Base-by-base conservation (phyloP, 2,113 vertebrate genomes). In the Galemys pyrenaicus region DNA sequence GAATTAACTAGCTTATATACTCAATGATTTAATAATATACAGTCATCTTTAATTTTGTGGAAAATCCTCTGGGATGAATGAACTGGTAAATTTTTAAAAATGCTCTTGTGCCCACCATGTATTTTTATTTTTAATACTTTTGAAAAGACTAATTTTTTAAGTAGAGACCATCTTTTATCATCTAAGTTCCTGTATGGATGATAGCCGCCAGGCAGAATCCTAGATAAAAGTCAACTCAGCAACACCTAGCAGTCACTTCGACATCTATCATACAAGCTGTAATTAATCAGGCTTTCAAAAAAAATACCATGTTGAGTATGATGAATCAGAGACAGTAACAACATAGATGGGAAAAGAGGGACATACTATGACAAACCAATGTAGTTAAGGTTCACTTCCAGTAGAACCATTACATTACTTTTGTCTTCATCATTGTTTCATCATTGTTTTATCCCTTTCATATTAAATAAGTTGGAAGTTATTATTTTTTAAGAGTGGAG, bases 251-350 rank as follows among this genome's bases (percentile, higher is more conserved):
- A 17, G 68, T 74, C 30, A 86, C 56, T 37, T 30, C 78, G 13
- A 9, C 51, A 44, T 32, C 70, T 94, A 64, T 62, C 41, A 73
- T 37, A 24, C 11, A 70, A 93, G 11, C 17, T 77, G 0, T 44
- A 84, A 90, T 80, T 94, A 91, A 94, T 87, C 71, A 68, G 20
- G 75, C 56, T 94, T 67, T 60, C 26, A 95, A 94, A 91, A 64
- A 64, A 62, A 54, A 56, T 28, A 71, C 19, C 9, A 67, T 70
- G 82, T 19, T 65, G 71, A 56, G 7, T 49, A 58, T 68, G 26
- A 58, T 82, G 37, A 75, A 78, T 74, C 44, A 56, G n/a, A 88
- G 73, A 46, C 44, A 81, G 87, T 80, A 84, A 89, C 16, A 79
- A 46, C 20, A 49, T 16, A 65, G 35, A 10, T 11, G 12, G 12